Conservation (phyloP, 2,113 vertebrate species). For the Campylorhamphus procurvoides region DNA sequence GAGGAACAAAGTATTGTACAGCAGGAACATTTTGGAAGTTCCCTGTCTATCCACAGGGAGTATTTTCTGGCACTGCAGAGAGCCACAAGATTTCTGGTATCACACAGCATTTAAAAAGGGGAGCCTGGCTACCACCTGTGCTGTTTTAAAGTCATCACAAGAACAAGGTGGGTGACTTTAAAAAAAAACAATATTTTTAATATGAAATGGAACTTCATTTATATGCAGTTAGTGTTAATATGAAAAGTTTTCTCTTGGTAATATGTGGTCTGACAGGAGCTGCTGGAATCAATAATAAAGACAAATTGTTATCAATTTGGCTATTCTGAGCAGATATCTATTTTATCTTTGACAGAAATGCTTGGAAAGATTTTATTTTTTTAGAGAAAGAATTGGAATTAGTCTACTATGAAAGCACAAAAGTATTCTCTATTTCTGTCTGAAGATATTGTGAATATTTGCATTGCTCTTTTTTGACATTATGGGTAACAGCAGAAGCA, state of each 20-base stretch:
- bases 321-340: not conserved
- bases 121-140: not conserved
- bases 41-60: not conserved
- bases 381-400: not conserved
- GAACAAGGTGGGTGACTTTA: not conserved
- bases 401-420: not conserved
- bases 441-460: slow-evolving; percentile 46
- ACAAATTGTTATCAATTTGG: not conserved
- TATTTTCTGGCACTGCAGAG: not conserved
- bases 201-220: not conserved
- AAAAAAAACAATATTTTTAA: no score
- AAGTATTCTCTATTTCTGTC: not conserved
- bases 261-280: not conserved
- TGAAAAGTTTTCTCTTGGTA: not conserved
- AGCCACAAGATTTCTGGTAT: not conserved
- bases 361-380: not conserved
- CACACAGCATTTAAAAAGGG: not conserved
- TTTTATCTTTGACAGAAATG: not conserved
- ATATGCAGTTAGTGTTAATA: not conserved
- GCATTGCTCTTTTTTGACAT: not conserved
- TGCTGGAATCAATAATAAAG: not conserved
- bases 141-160: not conserved
- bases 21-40: not conserved
- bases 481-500: not conserved
- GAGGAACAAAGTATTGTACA: not conserved